These are phyloP conservation scores for Drosophila equinoxialis DNA, from an alignment of 1,140 invertebrate genomes.

Conservation along the genomic window DNA sequence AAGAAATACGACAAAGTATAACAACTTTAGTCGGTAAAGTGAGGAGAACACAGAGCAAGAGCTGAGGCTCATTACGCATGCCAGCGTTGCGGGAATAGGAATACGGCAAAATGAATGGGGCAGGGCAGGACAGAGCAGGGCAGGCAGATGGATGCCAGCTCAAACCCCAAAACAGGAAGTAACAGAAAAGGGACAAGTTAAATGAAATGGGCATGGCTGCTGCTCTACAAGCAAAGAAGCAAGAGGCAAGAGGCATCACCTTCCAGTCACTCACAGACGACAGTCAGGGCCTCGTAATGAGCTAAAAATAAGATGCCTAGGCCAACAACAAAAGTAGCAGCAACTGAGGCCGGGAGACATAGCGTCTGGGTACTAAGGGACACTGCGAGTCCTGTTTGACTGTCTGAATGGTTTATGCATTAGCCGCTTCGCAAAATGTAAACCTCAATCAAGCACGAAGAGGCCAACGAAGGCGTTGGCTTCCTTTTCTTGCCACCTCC, in stretches of 20 bases:
- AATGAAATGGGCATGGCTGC: conserved; percentile 41
- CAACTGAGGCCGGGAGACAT: conserved; percentile 14
- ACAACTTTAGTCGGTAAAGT: conserved; percentile 18
- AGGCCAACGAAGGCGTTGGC: conserved; percentile 18
- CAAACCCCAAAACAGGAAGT: conserved; percentile 20
- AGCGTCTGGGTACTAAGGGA: conserved; percentile 1
- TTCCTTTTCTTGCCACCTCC: not conserved
- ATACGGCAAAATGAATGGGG: conserved; percentile 47
- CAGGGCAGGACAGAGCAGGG: not conserved
- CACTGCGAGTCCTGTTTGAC: conserved; percentile 52
- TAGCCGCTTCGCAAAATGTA: conserved; percentile 66
- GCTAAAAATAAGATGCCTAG: conserved; percentile 69
- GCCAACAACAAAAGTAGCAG: conserved; percentile 39
- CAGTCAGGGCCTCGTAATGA: conserved; percentile 65
- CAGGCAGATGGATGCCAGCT: not conserved
- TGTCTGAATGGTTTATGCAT: conserved; percentile 81
- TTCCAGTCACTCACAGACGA: conserved; percentile 37
- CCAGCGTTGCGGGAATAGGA: conserved; percentile 73
- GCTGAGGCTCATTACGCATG: conserved; percentile 68
- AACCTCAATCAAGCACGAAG: conserved; percentile 73
- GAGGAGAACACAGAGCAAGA: conserved; percentile 19
- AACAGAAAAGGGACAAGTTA: conserved; percentile 50
- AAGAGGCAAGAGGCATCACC: conserved; percentile 20
- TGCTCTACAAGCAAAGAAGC: conserved; percentile 19
- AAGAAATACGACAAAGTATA: conserved; percentile 36